phyloP scores from a whole-genome alignment of 2,113 vertebrate species.

The Dicaeum eximium region DNA sequence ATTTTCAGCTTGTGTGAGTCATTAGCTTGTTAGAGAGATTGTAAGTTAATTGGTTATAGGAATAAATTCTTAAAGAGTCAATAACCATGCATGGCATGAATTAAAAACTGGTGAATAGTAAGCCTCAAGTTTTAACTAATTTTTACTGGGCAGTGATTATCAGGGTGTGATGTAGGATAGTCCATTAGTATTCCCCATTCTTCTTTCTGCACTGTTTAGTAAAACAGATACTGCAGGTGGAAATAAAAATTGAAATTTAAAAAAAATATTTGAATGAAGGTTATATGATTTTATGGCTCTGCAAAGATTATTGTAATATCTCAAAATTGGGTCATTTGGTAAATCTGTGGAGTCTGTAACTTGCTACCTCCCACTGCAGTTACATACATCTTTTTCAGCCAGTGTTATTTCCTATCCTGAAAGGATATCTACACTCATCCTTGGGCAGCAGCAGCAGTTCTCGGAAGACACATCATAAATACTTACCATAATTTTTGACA shows the following conservation, averaged over 20 bases:
- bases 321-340: neutral
- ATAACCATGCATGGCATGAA: neutral
- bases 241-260: neutral
- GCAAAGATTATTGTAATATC: neutral
- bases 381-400: fast-evolving
- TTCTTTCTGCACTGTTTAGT: neutral
- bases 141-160: neutral
- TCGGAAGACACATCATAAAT: neutral
- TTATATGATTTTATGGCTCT: neutral
- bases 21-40: neutral
- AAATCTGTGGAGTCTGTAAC: neutral
- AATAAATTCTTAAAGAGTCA: neutral
- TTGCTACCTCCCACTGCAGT: neutral
- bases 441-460: neutral
- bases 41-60: neutral
- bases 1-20: neutral
- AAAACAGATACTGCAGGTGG: neutral
- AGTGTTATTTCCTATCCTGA: neutral
- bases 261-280: neutral
- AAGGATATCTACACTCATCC: neutral
- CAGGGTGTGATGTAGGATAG: neutral
- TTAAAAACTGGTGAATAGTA: neutral
- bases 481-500: neutral
- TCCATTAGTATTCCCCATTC: neutral
- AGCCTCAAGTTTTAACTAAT: neutral